phyloP scores from a whole-genome alignment of 2,888 invertebrate species.

The Morpho helenor region DNA sequence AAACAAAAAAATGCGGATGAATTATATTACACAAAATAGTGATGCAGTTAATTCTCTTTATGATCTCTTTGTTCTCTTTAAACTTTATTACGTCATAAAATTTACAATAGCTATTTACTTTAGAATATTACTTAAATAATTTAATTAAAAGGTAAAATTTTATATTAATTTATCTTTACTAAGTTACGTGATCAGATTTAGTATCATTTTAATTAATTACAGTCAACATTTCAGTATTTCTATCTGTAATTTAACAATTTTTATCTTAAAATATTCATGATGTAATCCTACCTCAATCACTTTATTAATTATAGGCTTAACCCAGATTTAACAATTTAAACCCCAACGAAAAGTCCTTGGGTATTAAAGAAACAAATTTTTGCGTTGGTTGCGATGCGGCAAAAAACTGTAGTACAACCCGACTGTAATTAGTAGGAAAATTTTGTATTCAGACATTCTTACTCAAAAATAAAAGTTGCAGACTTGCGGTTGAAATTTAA shows the following conservation, averaged over 20 bases:
- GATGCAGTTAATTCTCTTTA: too few species aligned
- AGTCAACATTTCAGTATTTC: too few species aligned
- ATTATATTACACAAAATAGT: too few species aligned
- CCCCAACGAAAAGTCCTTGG: conserved; percentile 19
- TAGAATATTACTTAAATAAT: too few species aligned
- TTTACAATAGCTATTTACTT: too few species aligned
- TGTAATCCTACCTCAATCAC: conserved; percentile 1
- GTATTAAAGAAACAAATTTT: conserved; percentile 15
- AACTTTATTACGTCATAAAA: too few species aligned
- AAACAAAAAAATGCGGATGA: too few species aligned
- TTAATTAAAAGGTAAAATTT: too few species aligned
- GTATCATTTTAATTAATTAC: too few species aligned
- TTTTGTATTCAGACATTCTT: conserved; percentile 17
- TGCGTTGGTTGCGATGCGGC: conserved; percentile 14
- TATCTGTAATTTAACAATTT: background rate
- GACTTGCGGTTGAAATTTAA: conserved; percentile 10
- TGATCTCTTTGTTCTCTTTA: too few species aligned
- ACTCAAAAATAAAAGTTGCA: conserved; percentile 14
- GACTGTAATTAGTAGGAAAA: conserved; percentile 18
- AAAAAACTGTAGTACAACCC: conserved; percentile 9
- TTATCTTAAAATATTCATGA: background rate
- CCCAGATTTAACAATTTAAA: conserved; percentile 20
- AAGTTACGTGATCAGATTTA: too few species aligned
- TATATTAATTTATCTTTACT: too few species aligned
- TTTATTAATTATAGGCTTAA: conserved; percentile 19